These are phyloP conservation scores for Anhinga anhinga DNA, from an alignment of 2,113 vertebrate species.

Conservation along the genomic window DNA sequence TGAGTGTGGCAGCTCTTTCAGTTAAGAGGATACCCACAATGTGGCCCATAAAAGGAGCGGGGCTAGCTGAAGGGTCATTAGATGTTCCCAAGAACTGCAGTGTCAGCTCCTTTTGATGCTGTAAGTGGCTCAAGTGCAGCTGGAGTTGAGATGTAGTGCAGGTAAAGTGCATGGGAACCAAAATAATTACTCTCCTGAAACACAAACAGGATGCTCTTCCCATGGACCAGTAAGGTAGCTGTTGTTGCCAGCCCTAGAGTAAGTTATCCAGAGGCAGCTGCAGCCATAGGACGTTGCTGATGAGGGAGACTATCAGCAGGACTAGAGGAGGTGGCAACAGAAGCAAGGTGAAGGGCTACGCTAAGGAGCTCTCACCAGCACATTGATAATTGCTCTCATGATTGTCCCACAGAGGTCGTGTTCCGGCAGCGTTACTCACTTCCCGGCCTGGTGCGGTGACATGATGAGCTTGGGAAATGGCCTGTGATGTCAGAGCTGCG, in stretches of 20 bases:
- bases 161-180: background rate
- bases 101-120: background rate
- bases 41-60: no score
- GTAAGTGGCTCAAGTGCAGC: background rate
- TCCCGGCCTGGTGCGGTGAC: background rate
- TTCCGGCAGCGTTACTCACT: background rate
- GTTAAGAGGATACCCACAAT: no score
- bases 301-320: background rate
- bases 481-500: background rate
- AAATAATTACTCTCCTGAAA: background rate
- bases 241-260: background rate
- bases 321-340: background rate
- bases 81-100: background rate
- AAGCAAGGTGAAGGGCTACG: background rate
- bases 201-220: background rate
- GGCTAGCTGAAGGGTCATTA: accelerated
- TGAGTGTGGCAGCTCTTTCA: background rate
- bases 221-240: background rate
- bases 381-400: background rate
- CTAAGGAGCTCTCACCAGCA: background rate
- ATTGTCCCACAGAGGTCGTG: background rate
- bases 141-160: background rate
- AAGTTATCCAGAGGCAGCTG: background rate
- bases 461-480: background rate
- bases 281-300: background rate